A percentile compares a stretch with the other conserved stretches of the same genome.
phyloP scores from a whole-genome alignment of 2,113 vertebrate genomes.

The Pseudorasbora parva region DNA sequence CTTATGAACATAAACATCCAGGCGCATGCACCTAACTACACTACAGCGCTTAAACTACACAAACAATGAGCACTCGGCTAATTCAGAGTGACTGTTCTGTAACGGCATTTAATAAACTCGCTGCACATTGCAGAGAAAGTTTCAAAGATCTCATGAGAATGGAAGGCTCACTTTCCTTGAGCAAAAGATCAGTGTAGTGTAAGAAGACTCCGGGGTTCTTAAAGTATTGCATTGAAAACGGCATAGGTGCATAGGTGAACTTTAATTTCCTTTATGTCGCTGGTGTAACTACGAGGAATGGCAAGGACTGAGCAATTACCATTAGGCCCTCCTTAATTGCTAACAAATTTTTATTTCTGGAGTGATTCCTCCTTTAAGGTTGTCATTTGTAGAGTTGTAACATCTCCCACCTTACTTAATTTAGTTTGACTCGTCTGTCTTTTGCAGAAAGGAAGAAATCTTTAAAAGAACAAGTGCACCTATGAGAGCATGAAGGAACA shows the following conservation, averaged over 20 bases:
- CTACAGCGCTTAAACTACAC: not conserved
- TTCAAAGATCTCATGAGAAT: not conserved
- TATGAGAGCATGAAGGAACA: conserved; percentile 20
- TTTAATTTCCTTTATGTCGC: not conserved
- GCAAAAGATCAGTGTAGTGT: not conserved
- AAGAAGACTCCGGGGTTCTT: not conserved
- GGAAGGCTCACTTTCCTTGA: not conserved
- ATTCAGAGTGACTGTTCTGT: conserved; percentile 1
- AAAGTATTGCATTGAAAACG: not conserved
- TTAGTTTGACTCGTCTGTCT: not conserved
- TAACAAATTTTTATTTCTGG: not conserved
- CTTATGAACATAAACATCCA: conserved; percentile 1
- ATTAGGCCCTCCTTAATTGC: not conserved
- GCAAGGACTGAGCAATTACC: not conserved
- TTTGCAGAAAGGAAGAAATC: not conserved
- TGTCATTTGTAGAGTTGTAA: not conserved
- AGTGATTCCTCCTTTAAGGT: not conserved
- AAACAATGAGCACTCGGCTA: not conserved
- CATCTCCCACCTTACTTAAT: not conserved
- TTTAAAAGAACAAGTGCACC: not conserved
- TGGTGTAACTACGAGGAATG: not conserved
- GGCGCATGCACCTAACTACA: not conserved
- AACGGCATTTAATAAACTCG: not conserved
- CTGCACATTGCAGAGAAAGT: not conserved
- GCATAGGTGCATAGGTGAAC: not conserved